Base-by-base conservation (phyloP, 2,888 invertebrate species). In the Epistrophe grossulariae region DNA sequence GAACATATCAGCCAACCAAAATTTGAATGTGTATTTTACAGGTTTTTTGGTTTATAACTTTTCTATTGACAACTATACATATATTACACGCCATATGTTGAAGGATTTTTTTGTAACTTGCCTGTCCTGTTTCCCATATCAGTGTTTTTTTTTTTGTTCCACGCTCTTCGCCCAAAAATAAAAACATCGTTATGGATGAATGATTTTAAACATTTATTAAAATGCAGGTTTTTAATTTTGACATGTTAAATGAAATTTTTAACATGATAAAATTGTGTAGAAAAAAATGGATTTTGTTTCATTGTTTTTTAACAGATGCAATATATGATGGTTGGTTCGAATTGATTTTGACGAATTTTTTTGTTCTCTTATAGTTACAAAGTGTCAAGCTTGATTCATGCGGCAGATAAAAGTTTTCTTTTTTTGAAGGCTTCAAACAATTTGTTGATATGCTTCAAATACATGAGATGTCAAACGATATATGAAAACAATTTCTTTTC, bases 21-120 rank as follows among this genome's bases (percentile, higher is more conserved):
- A 31, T 31, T 31, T 31, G 4, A 31, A 31, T 31, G 31, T 31
- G 7, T 6, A 31, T 4, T 0, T 31, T 24, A 24, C 24, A 31
- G 8, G 13, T 2, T 55, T 55, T 55, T 28, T 55, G 55, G 55
- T 31, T 52, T 24, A 52, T 55, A 31, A 43, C 15, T 24, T 62
- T 60, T 40, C 62, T 43, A 62, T 62, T 62, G 62, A 62, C 62
- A 62, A 15, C 62, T 62, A 60, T 60, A 24, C 43, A 5, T 24
- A 24, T 24, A 24, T 24, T 9, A 62, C 24, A 43, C 15, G 15
- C 24, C 62, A 62, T 43, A 62, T 59, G 62, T 9, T 43, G 24
- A 13, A 62, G 24, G 43, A n/a, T 60, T 59, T 24, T 19, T 40
- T 40, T 60, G 0, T 52, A 24, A 3, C 3, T 24, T 24, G 24